Evolutionary conservation across 1,140 invertebrate species (phyloP).

Genomic region (Campoletis sonorensis): DNA sequence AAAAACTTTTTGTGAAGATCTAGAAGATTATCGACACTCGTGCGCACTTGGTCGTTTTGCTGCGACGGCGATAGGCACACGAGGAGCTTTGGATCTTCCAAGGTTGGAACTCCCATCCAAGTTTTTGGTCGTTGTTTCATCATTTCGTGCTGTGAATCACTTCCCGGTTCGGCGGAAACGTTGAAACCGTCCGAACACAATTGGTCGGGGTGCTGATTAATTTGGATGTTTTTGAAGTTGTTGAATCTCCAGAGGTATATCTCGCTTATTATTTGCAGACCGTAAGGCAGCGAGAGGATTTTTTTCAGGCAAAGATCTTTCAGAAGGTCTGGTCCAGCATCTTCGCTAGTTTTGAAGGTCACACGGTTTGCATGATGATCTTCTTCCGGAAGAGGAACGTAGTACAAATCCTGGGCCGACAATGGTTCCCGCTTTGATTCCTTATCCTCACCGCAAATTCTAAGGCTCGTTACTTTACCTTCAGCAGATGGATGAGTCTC

Average conservation of each 20-base stretch:
- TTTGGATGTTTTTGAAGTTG: conserved; percentile 75
- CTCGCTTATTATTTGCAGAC: conserved; percentile 81
- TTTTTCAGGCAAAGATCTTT: conserved; percentile 80
- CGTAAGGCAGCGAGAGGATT: conserved; percentile 81
- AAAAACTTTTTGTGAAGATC: conserved; percentile 83
- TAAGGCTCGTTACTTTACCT: not conserved
- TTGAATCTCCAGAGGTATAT: conserved; percentile 80
- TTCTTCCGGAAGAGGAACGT: conserved; percentile 47
- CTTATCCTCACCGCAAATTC: conserved; percentile 5
- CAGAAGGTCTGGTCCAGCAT: conserved; percentile 64
- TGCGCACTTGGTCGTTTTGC: conserved; percentile 75
- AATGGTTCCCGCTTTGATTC: not conserved
- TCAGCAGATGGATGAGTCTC: not conserved
- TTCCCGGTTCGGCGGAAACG: conserved; percentile 57
- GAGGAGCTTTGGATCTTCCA: conserved; percentile 78
- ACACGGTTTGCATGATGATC: not conserved
- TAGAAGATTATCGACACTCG: conserved; percentile 78
- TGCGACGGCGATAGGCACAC: conserved; percentile 85
- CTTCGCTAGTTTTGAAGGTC: conserved; percentile 32
- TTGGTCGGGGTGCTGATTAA: conserved; percentile 55
- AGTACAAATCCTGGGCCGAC: conserved; percentile 57
- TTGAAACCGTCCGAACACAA: conserved; percentile 62
- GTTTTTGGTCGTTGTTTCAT: conserved; percentile 72
- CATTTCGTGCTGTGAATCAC: conserved; percentile 47
- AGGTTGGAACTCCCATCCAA: conserved; percentile 80